Base-by-base conservation (phyloP, 2,797 vertebrate genomes). In the Malacoraja senta region DNA sequence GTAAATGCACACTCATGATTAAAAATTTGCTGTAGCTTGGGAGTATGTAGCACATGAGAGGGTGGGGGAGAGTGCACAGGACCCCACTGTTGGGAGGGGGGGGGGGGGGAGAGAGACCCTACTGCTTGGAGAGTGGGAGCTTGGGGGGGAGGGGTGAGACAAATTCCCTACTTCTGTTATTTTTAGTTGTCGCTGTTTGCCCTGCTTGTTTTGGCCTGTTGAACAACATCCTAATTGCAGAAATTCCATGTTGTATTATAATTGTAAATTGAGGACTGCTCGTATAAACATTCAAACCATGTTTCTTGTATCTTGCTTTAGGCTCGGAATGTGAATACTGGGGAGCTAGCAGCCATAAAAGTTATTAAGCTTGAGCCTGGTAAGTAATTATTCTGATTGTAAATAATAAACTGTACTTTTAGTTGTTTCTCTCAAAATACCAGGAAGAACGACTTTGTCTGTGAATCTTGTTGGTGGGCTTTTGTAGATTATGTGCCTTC, bases 281-380 rank as follows among this genome's bases (percentile, higher is more conserved):
- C 74, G 53, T 17, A 44, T 53, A 12, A 92, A 92, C 76, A 26
- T 32, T 91, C 10, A 91, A 53, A 29, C 19, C 80, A 83, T 72
- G 93, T 84, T 93, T 13, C 93, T 93, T 94, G 77, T 95, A 94
- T 94, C 17, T 94, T 61, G 79, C 93, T 93, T 29, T 95, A 99
- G 98, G 98, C 98, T 95, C 97, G 98, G 94, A 99, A 99, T 96
- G 98, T 99, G 95, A 99, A 98, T 97, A 99, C 98, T 81, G 97
- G 98, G 95, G 99, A 99, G 95, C 97, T 99, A 96, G 98, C 98
- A 94, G 98, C 98, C 94, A 99, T 99, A 97, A 99, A 99, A 98
- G 98, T 99, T 96, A 99, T 99, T 97, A 99, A 99, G 96, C 96
- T 99, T 97, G 99, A 99, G 96, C 99, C 98, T 95, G 98, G 98